Percentiles rank a stretch among this genome's conserved stretches.
phyloP scores from a whole-genome alignment of 2,113 vertebrate genomes.

The Genyomyrus donnyi region DNA sequence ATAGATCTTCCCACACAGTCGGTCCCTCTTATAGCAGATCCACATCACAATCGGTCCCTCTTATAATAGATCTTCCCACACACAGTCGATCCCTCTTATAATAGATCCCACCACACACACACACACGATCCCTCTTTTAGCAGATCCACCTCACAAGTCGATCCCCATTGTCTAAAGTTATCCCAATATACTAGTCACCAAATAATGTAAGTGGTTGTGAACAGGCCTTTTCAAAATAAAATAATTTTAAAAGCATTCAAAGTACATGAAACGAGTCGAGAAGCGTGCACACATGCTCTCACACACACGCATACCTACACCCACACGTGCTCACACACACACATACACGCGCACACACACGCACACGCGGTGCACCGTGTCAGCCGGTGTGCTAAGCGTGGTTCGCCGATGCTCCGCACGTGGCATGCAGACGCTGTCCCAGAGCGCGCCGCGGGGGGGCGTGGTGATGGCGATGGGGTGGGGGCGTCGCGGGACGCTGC shows the following conservation, averaged over 20 bases:
- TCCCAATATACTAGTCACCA: not conserved
- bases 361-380: slow-evolving; percentile 16
- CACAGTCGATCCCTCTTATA: not conserved
- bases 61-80: too few relatives aligned
- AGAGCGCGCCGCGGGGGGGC: not conserved
- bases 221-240: not conserved
- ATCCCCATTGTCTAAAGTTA: not conserved
- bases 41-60: not conserved
- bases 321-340: not conserved
- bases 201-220: not conserved
- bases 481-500: not conserved
- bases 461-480: not conserved
- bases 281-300: slow-evolving; percentile 23
- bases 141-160: not conserved
- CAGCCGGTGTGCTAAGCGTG: slow-evolving; percentile 25
- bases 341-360: slow-evolving; percentile 14
- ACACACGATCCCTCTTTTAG: too few relatives aligned
- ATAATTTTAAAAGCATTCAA: not conserved
- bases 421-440: slow-evolving; percentile 49
- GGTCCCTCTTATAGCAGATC: not conserved
- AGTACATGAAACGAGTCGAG: not conserved
- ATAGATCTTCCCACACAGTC: too few relatives aligned
- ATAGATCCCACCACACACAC: too few relatives aligned
- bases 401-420: slow-evolving; percentile 44
- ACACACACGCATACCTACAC: slow-evolving; percentile 15